A percentile compares a stretch with the other conserved stretches of the same genome.
phyloP scores from a whole-genome alignment of 2,888 invertebrate genomes.

The Diarsia mendica region DNA sequence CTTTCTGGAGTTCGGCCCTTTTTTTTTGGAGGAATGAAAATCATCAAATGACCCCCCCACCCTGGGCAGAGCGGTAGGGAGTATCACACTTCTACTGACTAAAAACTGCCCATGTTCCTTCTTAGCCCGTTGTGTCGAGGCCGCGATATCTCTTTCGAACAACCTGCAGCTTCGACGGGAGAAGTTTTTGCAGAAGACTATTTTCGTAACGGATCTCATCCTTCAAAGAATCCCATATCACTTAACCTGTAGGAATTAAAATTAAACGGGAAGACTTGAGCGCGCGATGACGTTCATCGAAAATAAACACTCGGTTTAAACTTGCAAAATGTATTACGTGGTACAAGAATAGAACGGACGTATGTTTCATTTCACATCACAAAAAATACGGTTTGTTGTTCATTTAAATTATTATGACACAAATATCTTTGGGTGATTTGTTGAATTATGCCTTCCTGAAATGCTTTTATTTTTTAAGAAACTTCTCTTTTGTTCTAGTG shows the following conservation, averaged over 20 bases:
- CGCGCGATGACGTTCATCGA: constrained; percentile 46
- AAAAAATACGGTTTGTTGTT: constrained; percentile 63
- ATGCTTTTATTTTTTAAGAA: neutral
- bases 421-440: constrained; percentile 33
- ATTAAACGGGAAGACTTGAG: constrained; percentile 33
- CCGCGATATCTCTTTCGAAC: no score
- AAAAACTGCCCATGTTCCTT: no score
- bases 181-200: neutral
- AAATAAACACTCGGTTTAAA: constrained; percentile 54
- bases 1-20: neutral
- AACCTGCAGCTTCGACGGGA: neutral
- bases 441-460: constrained; percentile 18
- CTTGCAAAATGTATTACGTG: constrained; percentile 55
- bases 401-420: constrained; percentile 44
- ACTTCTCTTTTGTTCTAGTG: neutral
- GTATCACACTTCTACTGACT: no score
- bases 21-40: no score
- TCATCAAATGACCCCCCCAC: no score
- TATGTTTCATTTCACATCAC: constrained; percentile 53
- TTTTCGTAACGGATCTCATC: constrained; percentile 8
- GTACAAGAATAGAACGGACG: constrained; percentile 51
- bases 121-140: no score
- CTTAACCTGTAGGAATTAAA: constrained; percentile 53
- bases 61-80: no score
- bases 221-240: constrained; percentile 25